phyloP scores from a whole-genome alignment of 2,113 vertebrate species.

The Tapirus terrestris region DNA sequence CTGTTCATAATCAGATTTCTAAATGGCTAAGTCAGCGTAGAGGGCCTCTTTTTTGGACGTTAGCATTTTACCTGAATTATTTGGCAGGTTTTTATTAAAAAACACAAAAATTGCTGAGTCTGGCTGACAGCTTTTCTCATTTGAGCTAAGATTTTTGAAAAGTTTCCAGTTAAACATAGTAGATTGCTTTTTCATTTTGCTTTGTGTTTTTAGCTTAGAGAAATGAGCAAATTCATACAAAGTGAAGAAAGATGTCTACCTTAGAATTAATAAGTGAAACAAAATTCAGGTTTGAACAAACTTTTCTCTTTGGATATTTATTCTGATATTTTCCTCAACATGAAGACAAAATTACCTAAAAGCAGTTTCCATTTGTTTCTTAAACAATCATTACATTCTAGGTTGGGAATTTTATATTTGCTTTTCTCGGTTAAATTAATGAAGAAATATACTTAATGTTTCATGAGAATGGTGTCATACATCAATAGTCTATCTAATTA shows the following conservation, averaged over 20 bases:
- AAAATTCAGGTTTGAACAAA: neutral
- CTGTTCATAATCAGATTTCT: neutral
- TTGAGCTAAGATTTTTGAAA: neutral
- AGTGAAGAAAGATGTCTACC: neutral
- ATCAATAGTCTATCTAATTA: neutral
- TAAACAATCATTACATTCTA: neutral
- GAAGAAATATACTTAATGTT: neutral
- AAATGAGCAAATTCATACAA: neutral
- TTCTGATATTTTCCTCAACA: neutral
- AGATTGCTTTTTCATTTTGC: neutral
- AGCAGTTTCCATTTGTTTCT: neutral
- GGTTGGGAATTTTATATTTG: neutral
- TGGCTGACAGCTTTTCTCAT: neutral
- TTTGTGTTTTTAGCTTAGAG: neutral
- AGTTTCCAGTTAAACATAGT: neutral
- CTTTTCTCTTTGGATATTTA: neutral
- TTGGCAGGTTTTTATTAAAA: neutral
- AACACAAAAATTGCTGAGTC: neutral
- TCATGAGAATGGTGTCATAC: neutral
- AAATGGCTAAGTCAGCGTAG: neutral
- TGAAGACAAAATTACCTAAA: neutral
- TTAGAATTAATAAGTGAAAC: neutral
- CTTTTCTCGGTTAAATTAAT: neutral
- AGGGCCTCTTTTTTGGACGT: neutral
- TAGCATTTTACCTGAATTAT: slow-evolving; percentile 27